Conservation (phyloP, 2,888 invertebrate genomes). For the Eupithecia exiguata region DNA sequence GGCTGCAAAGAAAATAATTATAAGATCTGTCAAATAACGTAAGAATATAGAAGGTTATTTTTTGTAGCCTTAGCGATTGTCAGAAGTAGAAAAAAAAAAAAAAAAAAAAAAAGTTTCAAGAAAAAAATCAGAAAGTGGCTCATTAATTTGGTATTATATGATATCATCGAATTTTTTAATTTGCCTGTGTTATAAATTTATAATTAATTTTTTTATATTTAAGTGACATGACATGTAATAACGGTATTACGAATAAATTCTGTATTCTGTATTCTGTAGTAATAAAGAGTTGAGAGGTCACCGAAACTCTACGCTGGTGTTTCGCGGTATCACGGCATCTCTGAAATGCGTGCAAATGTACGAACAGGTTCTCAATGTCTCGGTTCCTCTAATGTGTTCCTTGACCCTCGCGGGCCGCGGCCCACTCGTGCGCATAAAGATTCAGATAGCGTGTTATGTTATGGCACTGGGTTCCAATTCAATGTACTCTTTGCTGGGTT, state of each 20-base stretch:
- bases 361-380: constrained; percentile 30
- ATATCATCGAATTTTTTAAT: too few relatives aligned
- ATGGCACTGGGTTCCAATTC: too few relatives aligned
- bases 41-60: not conserved
- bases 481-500: too few relatives aligned
- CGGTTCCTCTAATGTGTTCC: constrained; percentile 32
- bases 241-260: too few relatives aligned
- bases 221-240: too few relatives aligned
- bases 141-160: too few relatives aligned
- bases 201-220: too few relatives aligned
- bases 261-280: too few relatives aligned
- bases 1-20: not conserved
- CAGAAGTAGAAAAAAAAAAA: too few relatives aligned
- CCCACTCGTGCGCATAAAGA: constrained; percentile 25
- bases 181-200: too few relatives aligned
- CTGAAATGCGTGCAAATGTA: not conserved
- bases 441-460: constrained; percentile 18
- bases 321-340: not conserved
- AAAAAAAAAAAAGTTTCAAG: too few relatives aligned
- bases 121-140: too few relatives aligned
- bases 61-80: not conserved
- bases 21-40: not conserved
- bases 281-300: constrained; percentile 1
- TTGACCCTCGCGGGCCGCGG: constrained; percentile 24
- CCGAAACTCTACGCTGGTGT: not conserved